Conservation (phyloP, 2,888 invertebrate species). For the Drosophila paracracens region DNA sequence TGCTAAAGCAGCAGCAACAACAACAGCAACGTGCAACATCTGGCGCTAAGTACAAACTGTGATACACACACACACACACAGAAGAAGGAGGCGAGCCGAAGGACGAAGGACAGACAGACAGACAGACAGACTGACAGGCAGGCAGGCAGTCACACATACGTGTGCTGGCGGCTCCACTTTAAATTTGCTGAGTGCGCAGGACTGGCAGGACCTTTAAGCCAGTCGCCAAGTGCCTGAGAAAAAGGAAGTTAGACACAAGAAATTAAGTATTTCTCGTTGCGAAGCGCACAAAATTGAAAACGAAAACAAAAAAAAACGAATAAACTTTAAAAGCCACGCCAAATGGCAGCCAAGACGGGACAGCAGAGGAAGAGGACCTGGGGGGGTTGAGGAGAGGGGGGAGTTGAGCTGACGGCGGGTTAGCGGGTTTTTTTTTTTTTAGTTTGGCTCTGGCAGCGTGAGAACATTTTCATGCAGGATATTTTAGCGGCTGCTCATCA, state of each 20-base stretch:
- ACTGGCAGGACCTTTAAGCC: conserved; percentile 50
- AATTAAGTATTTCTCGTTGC: conserved; percentile 57
- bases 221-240: conserved; percentile 56
- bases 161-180: conserved; percentile 70
- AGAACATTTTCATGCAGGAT: conserved; percentile 79
- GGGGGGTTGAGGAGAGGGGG: conserved; percentile 1
- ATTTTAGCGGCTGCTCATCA: conserved; percentile 74
- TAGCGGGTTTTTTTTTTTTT: conserved; percentile 3
- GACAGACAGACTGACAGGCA: conserved; percentile 15
- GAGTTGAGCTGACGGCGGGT: conserved; percentile 1
- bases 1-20: conserved; percentile 27
- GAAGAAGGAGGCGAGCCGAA: conserved; percentile 26
- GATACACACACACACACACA: conserved; percentile 65
- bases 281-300: conserved; percentile 51
- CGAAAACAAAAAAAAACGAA: conserved; percentile 19
- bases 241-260: conserved; percentile 67
- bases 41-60: conserved; percentile 80
- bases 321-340: conserved; percentile 57
- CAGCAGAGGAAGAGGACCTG: conserved; percentile 10
- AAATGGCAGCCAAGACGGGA: conserved; percentile 40
- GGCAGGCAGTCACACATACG: conserved; percentile 29
- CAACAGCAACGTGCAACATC: conserved; percentile 65
- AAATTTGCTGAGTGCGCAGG: conserved; percentile 73
- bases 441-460: conserved; percentile 65
- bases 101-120: conserved; percentile 14